A percentile compares a stretch with the other conserved stretches of the same genome.
Evolutionary conservation across 1,140 invertebrate genomes (phyloP).

Genomic region (Leptinotarsa defecta): DNA sequence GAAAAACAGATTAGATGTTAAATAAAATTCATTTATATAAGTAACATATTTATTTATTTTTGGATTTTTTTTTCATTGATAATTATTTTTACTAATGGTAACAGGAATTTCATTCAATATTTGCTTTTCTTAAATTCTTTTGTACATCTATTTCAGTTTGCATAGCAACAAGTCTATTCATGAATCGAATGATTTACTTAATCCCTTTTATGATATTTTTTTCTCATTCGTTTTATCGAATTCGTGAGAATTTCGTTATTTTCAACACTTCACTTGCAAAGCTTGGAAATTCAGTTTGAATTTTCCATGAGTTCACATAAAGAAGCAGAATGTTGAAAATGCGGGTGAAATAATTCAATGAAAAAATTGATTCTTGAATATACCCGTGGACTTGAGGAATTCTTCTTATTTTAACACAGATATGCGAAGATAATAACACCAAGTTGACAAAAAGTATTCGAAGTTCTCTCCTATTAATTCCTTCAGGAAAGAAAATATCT

Average conservation of each 20-base stretch:
- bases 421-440: conserved; percentile 33
- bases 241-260: too few relatives aligned
- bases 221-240: too few relatives aligned
- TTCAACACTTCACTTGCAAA: too few relatives aligned
- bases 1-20: too few relatives aligned
- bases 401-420: conserved; percentile 27
- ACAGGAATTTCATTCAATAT: background rate
- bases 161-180: background rate
- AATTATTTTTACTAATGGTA: background rate
- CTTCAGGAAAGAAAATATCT: too few relatives aligned
- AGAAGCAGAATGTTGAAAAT: too few relatives aligned
- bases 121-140: background rate
- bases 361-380: background rate
- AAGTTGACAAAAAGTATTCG: conserved; percentile 14
- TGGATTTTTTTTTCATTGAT: background rate
- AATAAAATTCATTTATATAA: background rate
- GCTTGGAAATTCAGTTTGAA: too few relatives aligned
- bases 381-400: background rate
- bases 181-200: background rate
- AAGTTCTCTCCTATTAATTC: background rate
- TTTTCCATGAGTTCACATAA: too few relatives aligned
- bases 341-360: too few relatives aligned
- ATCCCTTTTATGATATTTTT: too few relatives aligned
- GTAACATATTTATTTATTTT: conserved; percentile 7
- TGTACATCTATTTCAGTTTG: background rate